Base-by-base conservation (phyloP, 1,140 invertebrate species). In the Homarus americanus region DNA sequence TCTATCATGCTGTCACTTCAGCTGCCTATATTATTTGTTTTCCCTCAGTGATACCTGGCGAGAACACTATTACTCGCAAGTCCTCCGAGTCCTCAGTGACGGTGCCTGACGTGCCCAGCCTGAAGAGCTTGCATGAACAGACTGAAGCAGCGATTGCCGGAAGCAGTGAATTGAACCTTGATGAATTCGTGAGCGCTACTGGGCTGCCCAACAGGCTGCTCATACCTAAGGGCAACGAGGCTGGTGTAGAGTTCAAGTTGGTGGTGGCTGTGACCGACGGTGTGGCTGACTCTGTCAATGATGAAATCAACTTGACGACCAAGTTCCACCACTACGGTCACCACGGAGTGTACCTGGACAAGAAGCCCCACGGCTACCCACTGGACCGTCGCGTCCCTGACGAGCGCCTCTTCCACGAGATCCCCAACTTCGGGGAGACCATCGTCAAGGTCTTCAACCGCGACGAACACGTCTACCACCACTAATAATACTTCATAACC, bases 181-280 rank as follows among this genome's bases (percentile, higher is more conserved):
- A 66, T 0, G 49, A 87, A 15, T 87, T 69, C 34, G 76, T 32
- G 34, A 87, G 86, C 53, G 86, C 75, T 7, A 40, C 58, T 41
- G 86, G 86, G 4, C 49, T 87, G 36, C 86, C 86, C 58, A 87
- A 87, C 58, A 75, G 86, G 28, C 75, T 87, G 73, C 86, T 87
- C n/a, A 44, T 87, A 17, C 72, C 86, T 53, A 87, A 87, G 53
- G 86, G 86, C 53, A 87, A 85, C 28, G 44, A 28, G 12, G 66
- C 63, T 36, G 83, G 83, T 53, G 20, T 85, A 0, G 44, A 41
- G 15, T 85, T 85, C 83, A 32, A 75, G 17, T 41, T 85, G 28
- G 83, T 85, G 66, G 69, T 85, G 40, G 69, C 72, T 32, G 69
- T 85, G 40, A 73, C 83, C n/a, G 83, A 85, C 28, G 83, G 83